Conservation (phyloP, 2,888 invertebrate genomes). For the Nephrocerus scutellatus region DNA sequence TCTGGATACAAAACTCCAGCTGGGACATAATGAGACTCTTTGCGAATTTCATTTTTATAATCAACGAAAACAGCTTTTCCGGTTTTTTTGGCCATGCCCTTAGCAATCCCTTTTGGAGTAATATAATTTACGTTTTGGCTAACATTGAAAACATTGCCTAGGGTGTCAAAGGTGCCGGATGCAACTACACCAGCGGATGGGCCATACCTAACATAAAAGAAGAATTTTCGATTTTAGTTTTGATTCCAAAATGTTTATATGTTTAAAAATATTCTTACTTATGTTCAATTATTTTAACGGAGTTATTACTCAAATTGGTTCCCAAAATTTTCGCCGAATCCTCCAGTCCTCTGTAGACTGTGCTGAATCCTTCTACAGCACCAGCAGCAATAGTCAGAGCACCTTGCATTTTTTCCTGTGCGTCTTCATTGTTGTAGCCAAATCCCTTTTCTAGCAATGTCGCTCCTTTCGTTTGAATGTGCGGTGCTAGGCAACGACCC, state of each 20-base stretch:
- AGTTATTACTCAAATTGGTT: constrained; percentile 59
- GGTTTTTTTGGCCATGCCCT: constrained; percentile 56
- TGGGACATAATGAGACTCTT: constrained; percentile 35
- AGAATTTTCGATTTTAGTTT: not conserved
- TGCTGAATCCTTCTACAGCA: constrained; percentile 63
- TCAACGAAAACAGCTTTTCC: constrained; percentile 53
- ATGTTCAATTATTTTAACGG: constrained; percentile 65
- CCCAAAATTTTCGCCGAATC: constrained; percentile 62
- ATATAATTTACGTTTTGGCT: constrained; percentile 59
- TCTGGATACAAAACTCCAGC: constrained; percentile 43
- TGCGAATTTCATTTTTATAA: constrained; percentile 35
- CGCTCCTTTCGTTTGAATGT: constrained; percentile 59
- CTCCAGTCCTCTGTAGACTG: constrained; percentile 65
- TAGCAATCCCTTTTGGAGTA: constrained; percentile 60
- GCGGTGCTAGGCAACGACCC: constrained; percentile 62
- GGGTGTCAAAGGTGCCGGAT: constrained; percentile 59
- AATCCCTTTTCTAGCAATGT: constrained; percentile 53
- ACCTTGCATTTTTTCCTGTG: constrained; percentile 52
- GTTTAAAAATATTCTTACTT: constrained; percentile 51
- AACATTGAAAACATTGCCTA: constrained; percentile 62
- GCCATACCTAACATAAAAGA: constrained; percentile 55
- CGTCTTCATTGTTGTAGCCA: constrained; percentile 51
- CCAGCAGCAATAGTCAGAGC: constrained; percentile 62
- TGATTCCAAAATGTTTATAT: not conserved
- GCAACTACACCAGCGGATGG: constrained; percentile 58